A percentile compares a stretch with the other conserved stretches of the same genome.
Evolutionary conservation across 2,113 vertebrate species (phyloP).

Genomic region (Osmerus eperlanus): DNA sequence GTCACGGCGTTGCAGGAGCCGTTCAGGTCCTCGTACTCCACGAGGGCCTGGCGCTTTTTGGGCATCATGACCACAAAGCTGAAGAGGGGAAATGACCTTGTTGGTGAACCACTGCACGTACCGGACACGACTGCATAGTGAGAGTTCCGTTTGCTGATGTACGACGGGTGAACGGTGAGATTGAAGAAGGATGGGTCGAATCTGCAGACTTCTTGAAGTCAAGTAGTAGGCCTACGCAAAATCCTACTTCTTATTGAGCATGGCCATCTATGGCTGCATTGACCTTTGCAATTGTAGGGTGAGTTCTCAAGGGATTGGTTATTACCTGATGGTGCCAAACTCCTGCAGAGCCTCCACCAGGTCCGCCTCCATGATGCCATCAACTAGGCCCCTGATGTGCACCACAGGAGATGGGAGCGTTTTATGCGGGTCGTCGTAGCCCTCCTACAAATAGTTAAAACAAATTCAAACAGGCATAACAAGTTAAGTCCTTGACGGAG

Average conservation of each 20-base stretch:
- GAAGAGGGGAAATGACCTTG: background rate
- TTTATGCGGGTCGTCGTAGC: conserved; percentile 91
- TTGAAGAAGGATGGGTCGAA: too few species aligned
- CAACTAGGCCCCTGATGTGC: conserved; percentile 89
- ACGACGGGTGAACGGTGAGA: background rate
- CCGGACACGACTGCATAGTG: too few species aligned
- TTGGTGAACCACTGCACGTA: background rate
- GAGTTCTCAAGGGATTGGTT: background rate
- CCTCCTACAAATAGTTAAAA: conserved; percentile 72
- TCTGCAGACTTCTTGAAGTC: too few species aligned
- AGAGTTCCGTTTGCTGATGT: background rate
- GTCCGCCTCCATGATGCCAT: conserved; percentile 89
- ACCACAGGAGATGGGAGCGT: conserved; percentile 90
- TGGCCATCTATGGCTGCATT: background rate
- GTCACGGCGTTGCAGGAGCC: conserved; percentile 90
- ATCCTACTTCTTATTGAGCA: background rate
- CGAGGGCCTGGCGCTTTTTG: conserved; percentile 91
- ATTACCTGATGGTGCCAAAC: conserved; percentile 90
- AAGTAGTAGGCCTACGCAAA: too few species aligned
- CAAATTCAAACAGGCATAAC: background rate
- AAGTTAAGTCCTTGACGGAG: too few species aligned
- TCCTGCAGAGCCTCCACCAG: conserved; percentile 92
- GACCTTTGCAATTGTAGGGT: background rate
- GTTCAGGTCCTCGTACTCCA: conserved; percentile 90
- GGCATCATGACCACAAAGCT: conserved; percentile 98